Evolutionary conservation across 37 sponge, comb jelly and placozoan species (phyloP).

Genomic region (Axinella damicornis): DNA sequence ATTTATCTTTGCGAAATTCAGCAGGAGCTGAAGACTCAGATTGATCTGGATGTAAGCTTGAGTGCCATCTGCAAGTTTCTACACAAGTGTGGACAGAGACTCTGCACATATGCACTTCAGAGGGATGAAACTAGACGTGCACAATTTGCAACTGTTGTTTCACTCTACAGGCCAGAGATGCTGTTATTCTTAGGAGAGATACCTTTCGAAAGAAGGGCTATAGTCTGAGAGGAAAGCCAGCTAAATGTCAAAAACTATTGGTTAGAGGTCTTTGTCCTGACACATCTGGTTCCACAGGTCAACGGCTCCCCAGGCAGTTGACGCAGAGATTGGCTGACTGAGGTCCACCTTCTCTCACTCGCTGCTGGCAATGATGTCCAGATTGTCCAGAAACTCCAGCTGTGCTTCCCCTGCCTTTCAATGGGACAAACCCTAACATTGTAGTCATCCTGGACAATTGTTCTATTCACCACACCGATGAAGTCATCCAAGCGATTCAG

Average conservation of each 20-base stretch:
- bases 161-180: conserved; percentile 33
- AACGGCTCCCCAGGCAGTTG: no score
- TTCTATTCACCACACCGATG: conserved; percentile 28
- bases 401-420: conserved; percentile 1
- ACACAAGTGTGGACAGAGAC: conserved; percentile 13
- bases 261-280: conserved; percentile 17
- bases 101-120: conserved; percentile 4
- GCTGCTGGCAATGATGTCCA: no score
- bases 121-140: background rate
- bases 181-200: background rate
- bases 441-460: conserved; percentile 40
- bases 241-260: conserved; percentile 16
- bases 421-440: conserved; percentile 13
- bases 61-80: conserved; percentile 21
- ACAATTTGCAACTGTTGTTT: conserved; percentile 30
- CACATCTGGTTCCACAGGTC: conserved; percentile 5
- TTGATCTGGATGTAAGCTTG: background rate
- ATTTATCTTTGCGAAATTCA: conserved; percentile 34
- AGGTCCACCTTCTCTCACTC: no score
- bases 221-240: conserved; percentile 42
- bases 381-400: no score
- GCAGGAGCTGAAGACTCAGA: background rate
- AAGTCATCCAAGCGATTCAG: conserved; percentile 10
- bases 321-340: no score
- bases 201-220: conserved; percentile 27